phyloP scores from a whole-genome alignment of 2,888 invertebrate genomes.

The Archips xylosteana region DNA sequence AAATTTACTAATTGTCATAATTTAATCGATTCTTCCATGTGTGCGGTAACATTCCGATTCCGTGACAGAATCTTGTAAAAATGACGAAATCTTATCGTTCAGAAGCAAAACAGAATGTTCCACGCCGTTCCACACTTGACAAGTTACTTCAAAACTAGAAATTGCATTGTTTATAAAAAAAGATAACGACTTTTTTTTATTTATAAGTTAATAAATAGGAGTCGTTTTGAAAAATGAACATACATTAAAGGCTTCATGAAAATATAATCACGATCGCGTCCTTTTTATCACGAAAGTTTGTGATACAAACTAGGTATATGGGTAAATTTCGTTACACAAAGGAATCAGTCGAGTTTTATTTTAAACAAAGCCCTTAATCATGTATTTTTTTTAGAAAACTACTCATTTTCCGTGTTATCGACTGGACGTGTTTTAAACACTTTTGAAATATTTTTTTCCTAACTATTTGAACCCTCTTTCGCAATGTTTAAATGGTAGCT shows the following conservation, averaged over 20 bases:
- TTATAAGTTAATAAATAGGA: background rate
- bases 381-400: no score
- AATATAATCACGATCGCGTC: no score
- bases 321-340: no score
- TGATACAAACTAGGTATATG: no score
- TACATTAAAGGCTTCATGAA: no score
- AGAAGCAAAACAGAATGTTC: background rate
- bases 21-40: conserved; percentile 1
- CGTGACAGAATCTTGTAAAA: background rate
- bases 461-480: background rate
- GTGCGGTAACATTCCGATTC: conserved; percentile 12
- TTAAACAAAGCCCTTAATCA: no score
- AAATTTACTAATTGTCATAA: conserved; percentile 25
- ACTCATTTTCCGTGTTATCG: no score
- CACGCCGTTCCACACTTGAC: background rate
- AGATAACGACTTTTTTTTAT: background rate
- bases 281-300: no score
- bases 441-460: no score
- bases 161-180: background rate
- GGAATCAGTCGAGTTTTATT: no score
- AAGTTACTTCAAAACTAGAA: background rate
- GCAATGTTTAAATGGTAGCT: background rate
- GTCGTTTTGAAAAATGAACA: no score
- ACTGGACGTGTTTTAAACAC: no score
- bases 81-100: background rate